These are phyloP conservation scores for Okamejei kenojei DNA, from an alignment of 2,797 vertebrate genomes.

Conservation along the genomic window DNA sequence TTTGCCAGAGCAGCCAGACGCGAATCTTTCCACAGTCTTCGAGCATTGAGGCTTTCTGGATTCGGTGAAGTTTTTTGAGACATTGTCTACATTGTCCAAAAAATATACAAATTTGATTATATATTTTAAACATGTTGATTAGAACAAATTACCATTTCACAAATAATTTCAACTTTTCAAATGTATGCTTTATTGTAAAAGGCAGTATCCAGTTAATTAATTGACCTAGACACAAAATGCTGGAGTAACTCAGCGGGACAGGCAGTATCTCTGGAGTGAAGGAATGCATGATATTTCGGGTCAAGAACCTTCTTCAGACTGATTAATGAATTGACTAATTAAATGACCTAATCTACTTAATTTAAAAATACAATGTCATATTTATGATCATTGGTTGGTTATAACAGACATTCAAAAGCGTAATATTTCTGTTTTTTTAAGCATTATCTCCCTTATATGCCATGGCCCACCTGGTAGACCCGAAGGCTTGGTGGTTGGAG, in stretches of 20 bases:
- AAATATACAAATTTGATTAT: not conserved
- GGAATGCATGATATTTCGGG: no score
- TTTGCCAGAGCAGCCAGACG: slow-evolving; percentile 72
- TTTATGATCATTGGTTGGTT: not conserved
- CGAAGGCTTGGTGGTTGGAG: no score
- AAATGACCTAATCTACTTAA: not conserved
- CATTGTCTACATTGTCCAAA: slow-evolving; percentile 67
- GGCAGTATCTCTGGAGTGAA: no score
- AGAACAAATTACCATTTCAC: not conserved
- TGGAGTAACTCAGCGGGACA: no score
- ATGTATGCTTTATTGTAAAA: not conserved
- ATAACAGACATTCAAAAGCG: not conserved
- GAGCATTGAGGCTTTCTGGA: slow-evolving; percentile 63
- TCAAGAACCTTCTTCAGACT: no score
- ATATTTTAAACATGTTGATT: not conserved
- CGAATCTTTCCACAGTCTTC: slow-evolving; percentile 72
- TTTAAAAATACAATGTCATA: not conserved
- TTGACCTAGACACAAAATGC: not conserved
- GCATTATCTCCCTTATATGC: not conserved
- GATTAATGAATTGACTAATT: not conserved
- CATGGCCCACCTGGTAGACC: no score
- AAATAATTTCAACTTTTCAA: not conserved
- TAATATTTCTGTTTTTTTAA: not conserved
- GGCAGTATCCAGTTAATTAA: not conserved
- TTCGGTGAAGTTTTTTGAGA: slow-evolving; percentile 66